Evolutionary conservation across 2,113 vertebrate species (phyloP).

Genomic region (Alouatta palliata): DNA sequence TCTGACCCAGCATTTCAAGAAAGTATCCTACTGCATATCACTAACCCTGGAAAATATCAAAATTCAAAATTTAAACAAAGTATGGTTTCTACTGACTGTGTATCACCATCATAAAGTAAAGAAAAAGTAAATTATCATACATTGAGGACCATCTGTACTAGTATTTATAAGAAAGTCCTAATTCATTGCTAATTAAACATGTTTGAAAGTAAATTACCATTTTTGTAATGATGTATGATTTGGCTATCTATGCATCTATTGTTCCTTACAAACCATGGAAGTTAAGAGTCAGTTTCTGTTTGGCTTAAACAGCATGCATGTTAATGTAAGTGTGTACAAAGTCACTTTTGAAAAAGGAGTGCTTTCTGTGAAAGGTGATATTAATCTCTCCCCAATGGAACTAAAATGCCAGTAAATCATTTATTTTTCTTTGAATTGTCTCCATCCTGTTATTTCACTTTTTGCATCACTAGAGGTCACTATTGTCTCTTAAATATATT

Average conservation of each 20-base stretch:
- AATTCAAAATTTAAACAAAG: neutral
- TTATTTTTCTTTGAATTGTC: neutral
- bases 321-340: neutral
- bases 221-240: neutral
- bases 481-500: neutral
- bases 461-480: constrained; percentile 59
- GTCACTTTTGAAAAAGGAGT: neutral
- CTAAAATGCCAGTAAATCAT: neutral
- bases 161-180: neutral
- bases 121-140: neutral
- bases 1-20: neutral
- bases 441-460: neutral
- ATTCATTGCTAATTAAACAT: neutral
- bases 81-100: neutral
- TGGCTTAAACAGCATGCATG: neutral
- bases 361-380: neutral
- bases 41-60: neutral
- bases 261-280: neutral
- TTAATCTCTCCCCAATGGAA: neutral
- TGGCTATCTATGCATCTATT: neutral
- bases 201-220: neutral
- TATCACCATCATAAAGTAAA: neutral
- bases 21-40: neutral
- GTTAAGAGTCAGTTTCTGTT: neutral
- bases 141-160: neutral